These are phyloP conservation scores for Apotomis capreana DNA, from an alignment of 2,888 invertebrate genomes.

Conservation along the genomic window DNA sequence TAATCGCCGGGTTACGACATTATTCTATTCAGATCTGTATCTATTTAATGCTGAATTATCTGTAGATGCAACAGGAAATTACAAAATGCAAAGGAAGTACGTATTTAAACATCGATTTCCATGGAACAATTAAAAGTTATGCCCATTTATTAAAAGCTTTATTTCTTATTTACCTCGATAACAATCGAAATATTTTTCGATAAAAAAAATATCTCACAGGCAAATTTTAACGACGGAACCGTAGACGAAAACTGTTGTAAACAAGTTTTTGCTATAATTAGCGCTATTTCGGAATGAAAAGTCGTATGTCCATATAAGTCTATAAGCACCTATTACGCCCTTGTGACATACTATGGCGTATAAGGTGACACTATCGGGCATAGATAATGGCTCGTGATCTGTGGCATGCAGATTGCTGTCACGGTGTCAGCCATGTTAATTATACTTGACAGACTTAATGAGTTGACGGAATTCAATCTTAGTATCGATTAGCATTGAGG, in stretches of 20 bases:
- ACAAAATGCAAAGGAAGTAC: constrained; percentile 48
- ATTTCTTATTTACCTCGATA: neutral
- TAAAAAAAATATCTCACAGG: neutral
- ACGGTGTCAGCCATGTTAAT: constrained; percentile 42
- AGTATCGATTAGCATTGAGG: constrained; percentile 14
- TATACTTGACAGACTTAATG: constrained; percentile 18
- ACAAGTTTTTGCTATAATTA: constrained; percentile 35
- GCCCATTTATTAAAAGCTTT: neutral
- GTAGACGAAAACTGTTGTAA: constrained; percentile 25
- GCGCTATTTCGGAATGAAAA: neutral
- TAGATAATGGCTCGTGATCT: constrained; percentile 62
- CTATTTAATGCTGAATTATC: constrained; percentile 46
- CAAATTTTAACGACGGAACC: neutral
- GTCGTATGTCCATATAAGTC: neutral
- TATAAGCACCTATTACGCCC: neutral
- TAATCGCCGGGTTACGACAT: constrained; percentile 51
- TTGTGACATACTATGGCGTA: neutral
- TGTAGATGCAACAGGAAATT: constrained; percentile 64
- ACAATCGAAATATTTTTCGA: neutral
- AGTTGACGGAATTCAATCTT: constrained; percentile 17
- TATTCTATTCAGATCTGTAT: constrained; percentile 53
- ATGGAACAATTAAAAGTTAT: constrained; percentile 12
- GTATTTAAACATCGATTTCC: constrained; percentile 21
- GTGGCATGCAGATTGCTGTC: constrained; percentile 59
- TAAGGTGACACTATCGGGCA: constrained; percentile 34